phyloP scores from a whole-genome alignment of 2,113 vertebrate species.

The Upupa epops region DNA sequence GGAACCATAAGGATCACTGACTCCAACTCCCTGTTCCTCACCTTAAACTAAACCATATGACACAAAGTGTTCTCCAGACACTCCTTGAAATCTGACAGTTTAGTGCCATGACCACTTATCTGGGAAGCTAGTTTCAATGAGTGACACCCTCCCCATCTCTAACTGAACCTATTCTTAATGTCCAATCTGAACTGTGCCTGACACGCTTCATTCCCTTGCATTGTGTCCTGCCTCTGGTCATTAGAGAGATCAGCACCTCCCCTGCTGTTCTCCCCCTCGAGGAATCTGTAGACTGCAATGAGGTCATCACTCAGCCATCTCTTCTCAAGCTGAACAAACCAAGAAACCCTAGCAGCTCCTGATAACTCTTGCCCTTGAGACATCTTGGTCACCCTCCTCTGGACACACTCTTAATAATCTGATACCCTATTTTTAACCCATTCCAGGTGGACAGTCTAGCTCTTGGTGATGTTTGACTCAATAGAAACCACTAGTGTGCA shows the following conservation, averaged over 20 bases:
- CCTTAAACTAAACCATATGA: background rate
- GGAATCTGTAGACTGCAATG: background rate
- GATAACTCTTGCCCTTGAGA: background rate
- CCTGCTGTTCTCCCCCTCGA: accelerated
- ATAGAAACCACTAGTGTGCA: too few relatives aligned
- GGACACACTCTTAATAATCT: background rate
- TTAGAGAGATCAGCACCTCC: background rate
- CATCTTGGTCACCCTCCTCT: background rate
- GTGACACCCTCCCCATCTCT: background rate
- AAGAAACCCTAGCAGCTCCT: background rate
- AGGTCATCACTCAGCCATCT: background rate
- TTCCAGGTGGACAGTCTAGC: background rate
- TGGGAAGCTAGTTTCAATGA: too few relatives aligned
- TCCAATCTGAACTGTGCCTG: background rate
- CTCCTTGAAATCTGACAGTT: background rate
- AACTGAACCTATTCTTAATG: background rate
- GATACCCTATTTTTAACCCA: background rate
- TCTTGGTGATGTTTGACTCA: too few relatives aligned
- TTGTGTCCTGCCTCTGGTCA: background rate
- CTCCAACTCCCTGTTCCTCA: background rate
- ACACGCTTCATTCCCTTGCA: background rate
- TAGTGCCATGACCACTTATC: background rate
- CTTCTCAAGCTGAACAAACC: background rate
- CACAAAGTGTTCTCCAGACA: background rate
- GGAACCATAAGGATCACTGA: background rate